Conservation (phyloP, 2,113 vertebrate genomes). For the Gobio gobio region DNA sequence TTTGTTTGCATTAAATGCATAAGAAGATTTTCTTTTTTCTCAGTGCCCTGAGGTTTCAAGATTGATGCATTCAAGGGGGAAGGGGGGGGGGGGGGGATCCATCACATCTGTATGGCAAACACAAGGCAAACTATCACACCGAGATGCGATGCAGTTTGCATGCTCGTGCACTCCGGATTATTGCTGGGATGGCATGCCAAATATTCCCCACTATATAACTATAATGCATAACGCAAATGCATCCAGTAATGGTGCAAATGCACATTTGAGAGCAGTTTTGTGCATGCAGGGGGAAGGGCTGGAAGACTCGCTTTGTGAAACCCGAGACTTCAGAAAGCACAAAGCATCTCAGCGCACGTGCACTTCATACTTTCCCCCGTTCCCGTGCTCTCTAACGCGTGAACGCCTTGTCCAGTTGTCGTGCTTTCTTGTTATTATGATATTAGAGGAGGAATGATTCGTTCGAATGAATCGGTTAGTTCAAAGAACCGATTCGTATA, state of each 20-base stretch:
- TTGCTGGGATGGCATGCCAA: background rate
- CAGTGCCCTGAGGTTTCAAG: constrained; percentile 25
- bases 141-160: constrained; percentile 8
- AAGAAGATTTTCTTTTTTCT: background rate
- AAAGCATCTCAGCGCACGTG: background rate
- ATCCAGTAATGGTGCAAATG: background rate
- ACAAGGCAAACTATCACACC: constrained; percentile 30
- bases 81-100: too few species aligned
- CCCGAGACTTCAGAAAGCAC: constrained; percentile 67
- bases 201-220: background rate
- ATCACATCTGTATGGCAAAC: constrained; percentile 72
- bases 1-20: background rate
- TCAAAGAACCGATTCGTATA: background rate
- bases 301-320: constrained; percentile 71
- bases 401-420: background rate
- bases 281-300: constrained; percentile 49
- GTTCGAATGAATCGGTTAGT: constrained; percentile 13
- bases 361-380: background rate
- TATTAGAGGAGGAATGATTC: constrained; percentile 8
- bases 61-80: constrained; percentile 16
- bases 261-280: constrained; percentile 20
- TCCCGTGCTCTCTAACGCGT: too few species aligned
- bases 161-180: background rate
- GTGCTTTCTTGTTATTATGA: background rate
- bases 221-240: background rate